Evolutionary conservation across 2,888 invertebrate genomes (phyloP).

Genomic region (Andrena bucephala): DNA sequence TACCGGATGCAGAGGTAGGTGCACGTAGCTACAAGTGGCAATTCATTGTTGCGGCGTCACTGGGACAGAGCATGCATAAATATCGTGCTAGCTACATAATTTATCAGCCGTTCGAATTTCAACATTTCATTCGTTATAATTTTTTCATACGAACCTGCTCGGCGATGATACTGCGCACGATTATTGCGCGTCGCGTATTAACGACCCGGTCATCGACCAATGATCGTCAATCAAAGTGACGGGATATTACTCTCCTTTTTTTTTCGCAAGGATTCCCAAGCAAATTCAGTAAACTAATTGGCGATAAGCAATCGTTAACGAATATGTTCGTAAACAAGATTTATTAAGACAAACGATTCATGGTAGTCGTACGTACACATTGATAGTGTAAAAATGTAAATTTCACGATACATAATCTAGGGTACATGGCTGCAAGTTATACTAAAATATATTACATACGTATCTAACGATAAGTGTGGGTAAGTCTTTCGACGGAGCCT

Average conservation of each 20-base stretch:
- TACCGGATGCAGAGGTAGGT: conserved; percentile 24
- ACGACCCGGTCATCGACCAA: neutral
- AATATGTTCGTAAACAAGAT: conserved; percentile 16
- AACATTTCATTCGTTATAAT: neutral
- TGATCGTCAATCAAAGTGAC: neutral
- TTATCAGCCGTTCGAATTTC: conserved; percentile 9
- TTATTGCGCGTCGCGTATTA: neutral
- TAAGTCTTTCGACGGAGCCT: conserved; percentile 12
- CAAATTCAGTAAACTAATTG: conserved; percentile 23
- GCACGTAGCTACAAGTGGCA: conserved; percentile 22
- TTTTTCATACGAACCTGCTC: neutral
- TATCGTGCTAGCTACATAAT: neutral
- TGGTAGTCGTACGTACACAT: neutral
- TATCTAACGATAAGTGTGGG: conserved; percentile 22
- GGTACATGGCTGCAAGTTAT: conserved; percentile 36
- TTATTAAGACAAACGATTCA: conserved; percentile 44
- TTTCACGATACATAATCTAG: conserved; percentile 11
- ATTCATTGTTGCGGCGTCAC: conserved; percentile 18
- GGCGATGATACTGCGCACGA: neutral
- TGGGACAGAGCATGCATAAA: neutral
- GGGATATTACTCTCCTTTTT: neutral
- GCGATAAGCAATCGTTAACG: conserved; percentile 8
- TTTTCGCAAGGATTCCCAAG: neutral
- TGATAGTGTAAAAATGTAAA: conserved; percentile 32
- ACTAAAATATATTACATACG: conserved; percentile 41